phyloP scores from a whole-genome alignment of 2,888 invertebrate species.

The Athrips mouffetella region DNA sequence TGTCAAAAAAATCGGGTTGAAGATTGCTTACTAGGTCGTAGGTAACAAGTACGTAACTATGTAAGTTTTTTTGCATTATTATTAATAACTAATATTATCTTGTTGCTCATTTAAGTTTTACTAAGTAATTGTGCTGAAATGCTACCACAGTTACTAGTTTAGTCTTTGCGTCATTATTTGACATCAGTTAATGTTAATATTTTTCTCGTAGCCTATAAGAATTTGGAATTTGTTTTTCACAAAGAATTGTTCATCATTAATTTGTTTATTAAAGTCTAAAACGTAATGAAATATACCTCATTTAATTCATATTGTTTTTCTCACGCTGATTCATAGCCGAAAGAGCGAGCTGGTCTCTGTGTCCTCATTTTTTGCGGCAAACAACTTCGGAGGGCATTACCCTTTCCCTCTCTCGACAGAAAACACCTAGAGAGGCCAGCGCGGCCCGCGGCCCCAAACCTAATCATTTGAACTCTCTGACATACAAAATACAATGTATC shows the following conservation, averaged over 20 bases:
- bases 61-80: too few relatives aligned
- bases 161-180: too few relatives aligned
- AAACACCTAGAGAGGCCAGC: constrained; percentile 61
- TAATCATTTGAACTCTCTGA: constrained; percentile 6
- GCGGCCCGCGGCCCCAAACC: constrained; percentile 18
- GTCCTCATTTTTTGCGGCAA: constrained; percentile 77
- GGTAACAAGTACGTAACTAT: too few relatives aligned
- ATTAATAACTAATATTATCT: too few relatives aligned
- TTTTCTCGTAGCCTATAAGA: too few relatives aligned
- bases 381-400: constrained; percentile 75
- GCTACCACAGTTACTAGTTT: background rate
- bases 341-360: constrained; percentile 69
- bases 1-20: too few relatives aligned
- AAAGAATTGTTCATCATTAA: too few relatives aligned
- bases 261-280: background rate
- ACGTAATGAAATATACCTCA: background rate
- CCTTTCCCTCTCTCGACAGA: constrained; percentile 59
- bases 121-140: background rate
- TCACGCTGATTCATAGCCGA: constrained; percentile 73
- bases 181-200: too few relatives aligned
- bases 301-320: constrained; percentile 60
- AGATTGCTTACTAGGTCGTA: too few relatives aligned
- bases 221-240: too few relatives aligned
- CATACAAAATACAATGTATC: constrained; percentile 3
- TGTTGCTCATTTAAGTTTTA: too few relatives aligned